Evolutionary conservation across 2,888 invertebrate species (phyloP).

Genomic region (Drosophila nr. fundita): DNA sequence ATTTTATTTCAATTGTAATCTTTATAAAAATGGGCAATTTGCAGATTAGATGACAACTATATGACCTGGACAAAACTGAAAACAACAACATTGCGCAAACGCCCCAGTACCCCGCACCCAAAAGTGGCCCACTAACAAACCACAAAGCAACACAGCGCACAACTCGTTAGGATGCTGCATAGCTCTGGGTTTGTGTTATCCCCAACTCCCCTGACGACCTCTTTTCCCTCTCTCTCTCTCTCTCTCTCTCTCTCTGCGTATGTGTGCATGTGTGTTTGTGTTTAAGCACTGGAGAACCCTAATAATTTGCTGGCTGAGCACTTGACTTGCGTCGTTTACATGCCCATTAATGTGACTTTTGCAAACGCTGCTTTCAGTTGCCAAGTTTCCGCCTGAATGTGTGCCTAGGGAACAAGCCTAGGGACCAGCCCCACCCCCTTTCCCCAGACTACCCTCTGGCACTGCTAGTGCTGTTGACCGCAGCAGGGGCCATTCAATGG

Average conservation of each 20-base stretch:
- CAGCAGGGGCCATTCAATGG: conserved; percentile 12
- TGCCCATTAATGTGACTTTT: conserved; percentile 77
- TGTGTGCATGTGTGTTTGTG: neutral
- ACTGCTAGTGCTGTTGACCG: conserved; percentile 10
- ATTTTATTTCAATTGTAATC: conserved; percentile 13
- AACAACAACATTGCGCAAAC: conserved; percentile 42
- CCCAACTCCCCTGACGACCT: neutral
- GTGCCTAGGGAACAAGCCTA: conserved; percentile 40
- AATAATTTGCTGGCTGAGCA: conserved; percentile 74
- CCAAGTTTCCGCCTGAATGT: conserved; percentile 35
- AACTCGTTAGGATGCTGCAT: conserved; percentile 47
- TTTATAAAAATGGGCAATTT: neutral
- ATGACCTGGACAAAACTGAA: conserved; percentile 26
- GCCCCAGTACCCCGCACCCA: conserved; percentile 8
- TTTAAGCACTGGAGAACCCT: conserved; percentile 44
- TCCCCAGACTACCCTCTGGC: neutral
- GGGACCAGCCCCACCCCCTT: neutral
- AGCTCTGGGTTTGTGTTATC: neutral
- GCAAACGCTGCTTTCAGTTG: conserved; percentile 58
- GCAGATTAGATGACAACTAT: neutral
- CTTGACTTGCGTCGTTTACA: conserved; percentile 70
- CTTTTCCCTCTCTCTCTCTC: too few relatives aligned
- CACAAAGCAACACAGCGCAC: conserved; percentile 40
- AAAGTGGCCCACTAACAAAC: neutral
- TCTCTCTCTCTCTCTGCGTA: neutral